Percentiles rank a stretch among this genome's conserved stretches.
These are phyloP conservation scores for Xenopus borealis DNA, from an alignment of 2,113 vertebrate genomes.

Conservation along the genomic window DNA sequence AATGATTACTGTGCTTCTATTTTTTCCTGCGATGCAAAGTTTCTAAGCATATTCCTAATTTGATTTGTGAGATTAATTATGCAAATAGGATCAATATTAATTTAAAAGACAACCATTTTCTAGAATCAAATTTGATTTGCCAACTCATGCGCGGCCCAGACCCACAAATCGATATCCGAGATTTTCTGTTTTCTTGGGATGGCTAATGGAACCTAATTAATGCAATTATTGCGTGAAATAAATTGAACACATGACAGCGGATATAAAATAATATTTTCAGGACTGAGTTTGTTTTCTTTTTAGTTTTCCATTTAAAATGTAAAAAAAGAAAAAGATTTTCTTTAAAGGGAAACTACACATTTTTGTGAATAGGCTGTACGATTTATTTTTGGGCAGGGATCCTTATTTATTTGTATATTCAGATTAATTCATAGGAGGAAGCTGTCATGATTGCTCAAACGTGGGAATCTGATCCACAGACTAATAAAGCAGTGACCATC, in stretches of 20 bases:
- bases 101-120: neutral
- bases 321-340: no score
- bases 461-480: no score
- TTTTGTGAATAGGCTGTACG: no score
- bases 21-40: no score
- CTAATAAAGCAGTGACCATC: no score
- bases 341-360: no score
- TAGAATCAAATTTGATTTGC: neutral
- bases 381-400: no score
- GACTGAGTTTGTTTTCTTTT: no score
- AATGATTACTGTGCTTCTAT: no score
- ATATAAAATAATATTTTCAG: neutral
- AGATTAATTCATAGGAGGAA: no score
- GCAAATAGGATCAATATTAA: neutral
- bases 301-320: neutral
- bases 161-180: neutral
- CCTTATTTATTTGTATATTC: no score
- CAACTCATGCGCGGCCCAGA: neutral
- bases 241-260: neutral
- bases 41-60: neutral
- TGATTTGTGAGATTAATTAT: slow-evolving; percentile 2
- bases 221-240: neutral
- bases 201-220: neutral
- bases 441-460: no score
- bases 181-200: neutral